A percentile compares a stretch with the other conserved stretches of the same genome.
Conservation (phyloP, 2,113 vertebrate genomes). For the Acanthochromis polyacanthus region DNA sequence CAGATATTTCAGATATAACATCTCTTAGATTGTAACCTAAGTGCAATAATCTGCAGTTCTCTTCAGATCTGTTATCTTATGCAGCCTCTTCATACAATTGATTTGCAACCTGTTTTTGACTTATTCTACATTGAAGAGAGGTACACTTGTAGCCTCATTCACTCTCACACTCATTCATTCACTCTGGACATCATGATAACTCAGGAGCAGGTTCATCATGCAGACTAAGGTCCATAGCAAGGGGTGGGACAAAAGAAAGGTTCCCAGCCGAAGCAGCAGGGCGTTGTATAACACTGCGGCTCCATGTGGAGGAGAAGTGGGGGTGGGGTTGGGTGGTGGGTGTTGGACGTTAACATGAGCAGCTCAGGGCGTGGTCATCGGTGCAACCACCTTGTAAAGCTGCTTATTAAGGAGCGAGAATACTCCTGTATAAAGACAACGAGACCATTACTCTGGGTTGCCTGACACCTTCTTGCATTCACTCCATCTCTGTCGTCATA, state of each 20-base stretch:
- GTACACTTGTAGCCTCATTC: not conserved
- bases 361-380: constrained; percentile 62
- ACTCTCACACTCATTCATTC: constrained; percentile 2
- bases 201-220: constrained; percentile 8
- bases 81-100: too few relatives aligned
- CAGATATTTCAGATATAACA: not conserved
- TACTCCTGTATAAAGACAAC: not conserved
- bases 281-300: constrained; percentile 74
- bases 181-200: constrained; percentile 3
- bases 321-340: constrained; percentile 44
- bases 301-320: constrained; percentile 24
- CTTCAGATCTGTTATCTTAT: too few relatives aligned
- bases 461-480: not conserved
- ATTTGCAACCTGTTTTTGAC: not conserved
- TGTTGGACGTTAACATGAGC: constrained; percentile 34
- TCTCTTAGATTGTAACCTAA: too few relatives aligned
- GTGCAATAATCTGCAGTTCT: too few relatives aligned
- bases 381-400: constrained; percentile 2
- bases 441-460: not conserved
- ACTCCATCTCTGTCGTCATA: not conserved
- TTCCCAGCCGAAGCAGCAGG: constrained; percentile 32
- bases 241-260: constrained; percentile 36
- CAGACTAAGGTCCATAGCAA: not conserved
- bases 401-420: constrained; percentile 22
- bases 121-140: not conserved